phyloP scores from a whole-genome alignment of 2,113 vertebrate species.

The Myocastor coypus region DNA sequence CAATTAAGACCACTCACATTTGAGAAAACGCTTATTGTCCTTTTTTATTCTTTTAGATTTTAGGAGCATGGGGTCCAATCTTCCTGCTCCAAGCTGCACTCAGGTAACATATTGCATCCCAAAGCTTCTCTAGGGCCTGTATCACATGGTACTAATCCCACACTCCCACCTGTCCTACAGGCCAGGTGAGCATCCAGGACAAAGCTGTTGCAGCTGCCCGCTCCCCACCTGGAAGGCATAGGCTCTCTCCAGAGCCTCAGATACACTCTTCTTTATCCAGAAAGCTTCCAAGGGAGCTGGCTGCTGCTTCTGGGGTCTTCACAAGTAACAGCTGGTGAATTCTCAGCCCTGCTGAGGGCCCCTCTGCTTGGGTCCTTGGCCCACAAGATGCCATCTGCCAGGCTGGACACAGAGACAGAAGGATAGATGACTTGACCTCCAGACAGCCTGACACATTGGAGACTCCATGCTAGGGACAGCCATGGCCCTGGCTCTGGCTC shows the following conservation, averaged over 20 bases:
- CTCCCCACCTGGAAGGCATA: not conserved
- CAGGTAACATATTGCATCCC: not conserved
- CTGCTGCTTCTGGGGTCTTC: slow-evolving; percentile 20
- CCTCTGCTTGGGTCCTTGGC: slow-evolving; percentile 42
- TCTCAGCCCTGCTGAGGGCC: slow-evolving; percentile 71
- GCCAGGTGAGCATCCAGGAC: not conserved
- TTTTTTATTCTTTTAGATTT: not conserved
- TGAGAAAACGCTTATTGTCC: not conserved
- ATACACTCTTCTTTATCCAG: slow-evolving; percentile 32
- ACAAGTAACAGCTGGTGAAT: slow-evolving; percentile 70
- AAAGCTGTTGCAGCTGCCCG: not conserved
- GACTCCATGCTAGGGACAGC: not conserved
- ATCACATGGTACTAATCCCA: accelerated
- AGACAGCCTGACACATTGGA: slow-evolving; percentile 4
- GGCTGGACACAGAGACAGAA: slow-evolving; percentile 56
- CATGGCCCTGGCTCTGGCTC: slow-evolving; percentile 22
- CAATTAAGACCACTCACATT: slow-evolving; percentile 36
- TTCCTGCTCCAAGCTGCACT: not conserved
- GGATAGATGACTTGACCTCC: slow-evolving; percentile 64
- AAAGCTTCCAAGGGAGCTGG: slow-evolving; percentile 39
- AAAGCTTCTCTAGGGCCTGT: not conserved
- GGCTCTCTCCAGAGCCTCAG: not conserved
- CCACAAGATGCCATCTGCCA: slow-evolving; percentile 70
- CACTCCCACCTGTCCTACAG: not conserved
- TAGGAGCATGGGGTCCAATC: not conserved